phyloP scores from a whole-genome alignment of 1,140 invertebrate genomes.

The Drosophila tristis region DNA sequence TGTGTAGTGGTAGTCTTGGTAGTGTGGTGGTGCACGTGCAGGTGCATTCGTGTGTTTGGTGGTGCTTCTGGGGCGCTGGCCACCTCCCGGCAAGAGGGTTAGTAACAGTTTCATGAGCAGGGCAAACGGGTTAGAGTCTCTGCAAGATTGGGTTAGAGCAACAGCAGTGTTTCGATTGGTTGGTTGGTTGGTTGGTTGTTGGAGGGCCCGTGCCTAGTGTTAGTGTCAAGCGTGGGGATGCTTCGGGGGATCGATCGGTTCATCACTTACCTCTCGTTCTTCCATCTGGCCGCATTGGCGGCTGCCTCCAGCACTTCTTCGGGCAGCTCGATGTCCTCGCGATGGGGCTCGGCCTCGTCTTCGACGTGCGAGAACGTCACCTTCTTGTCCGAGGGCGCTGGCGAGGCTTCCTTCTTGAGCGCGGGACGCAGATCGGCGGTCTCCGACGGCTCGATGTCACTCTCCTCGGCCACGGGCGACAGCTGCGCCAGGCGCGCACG shows the following conservation, averaged over 20 bases:
- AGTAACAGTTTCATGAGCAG: constrained; percentile 82
- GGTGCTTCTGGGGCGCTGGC: constrained; percentile 21
- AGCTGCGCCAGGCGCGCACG: constrained; percentile 59
- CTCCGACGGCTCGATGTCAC: constrained; percentile 56
- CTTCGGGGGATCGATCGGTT: not conserved
- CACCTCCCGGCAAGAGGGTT: constrained; percentile 66
- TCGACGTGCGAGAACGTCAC: constrained; percentile 83
- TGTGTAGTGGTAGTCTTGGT: constrained; percentile 69
- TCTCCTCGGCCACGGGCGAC: constrained; percentile 73
- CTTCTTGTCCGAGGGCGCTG: constrained; percentile 80
- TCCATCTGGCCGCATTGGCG: constrained; percentile 59
- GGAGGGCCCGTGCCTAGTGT: constrained; percentile 37
- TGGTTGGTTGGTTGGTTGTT: constrained; percentile 17
- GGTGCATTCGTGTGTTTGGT: constrained; percentile 18
- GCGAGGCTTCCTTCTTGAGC: constrained; percentile 78
- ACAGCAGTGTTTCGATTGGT: constrained; percentile 28
- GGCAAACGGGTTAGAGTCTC: constrained; percentile 73
- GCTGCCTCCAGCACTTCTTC: constrained; percentile 70
- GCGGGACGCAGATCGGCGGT: constrained; percentile 45
- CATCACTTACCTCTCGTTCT: constrained; percentile 69
- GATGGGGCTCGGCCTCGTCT: constrained; percentile 81
- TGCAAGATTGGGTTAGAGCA: constrained; percentile 64
- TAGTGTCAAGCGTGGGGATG: constrained; percentile 47
- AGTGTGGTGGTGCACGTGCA: constrained; percentile 55
- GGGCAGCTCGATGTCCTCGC: constrained; percentile 77